Base-by-base conservation (phyloP, 2,113 vertebrate genomes). In the Apus apus region DNA sequence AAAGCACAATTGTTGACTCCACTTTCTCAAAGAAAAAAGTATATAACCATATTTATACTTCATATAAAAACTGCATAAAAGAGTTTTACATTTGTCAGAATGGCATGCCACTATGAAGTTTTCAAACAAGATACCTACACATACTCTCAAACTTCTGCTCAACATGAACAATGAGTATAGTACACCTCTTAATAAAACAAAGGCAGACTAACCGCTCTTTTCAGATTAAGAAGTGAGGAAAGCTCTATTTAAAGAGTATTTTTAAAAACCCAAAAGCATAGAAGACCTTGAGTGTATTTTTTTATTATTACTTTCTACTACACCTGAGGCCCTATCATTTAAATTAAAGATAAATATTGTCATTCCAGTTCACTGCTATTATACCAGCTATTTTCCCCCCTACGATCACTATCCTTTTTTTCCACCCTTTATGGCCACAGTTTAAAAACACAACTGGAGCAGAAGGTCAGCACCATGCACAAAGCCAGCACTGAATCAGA, bases 401-500 rank as follows among this genome's bases (percentile, higher is more conserved):
- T 3, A 29, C 1, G 3, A 56, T 29, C 29, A 38, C 70, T 45
- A 32, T 36, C 77, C 11, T 70, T 96, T 96, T 95, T 76, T 51
- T 21, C 15, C n/a, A 25, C 62, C 38, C 87, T 96, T 97, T 91
- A 85, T 46, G 48, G 74, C 70, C 29, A 4, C 74, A 76, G 64
- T 80, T 81, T 93, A 95, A 97, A 98, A 98, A 97, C 72, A 94
- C 29, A 90, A 89, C 5, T 94, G 95, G 96, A n/a, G 10, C 45
- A 87, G 90, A 97, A 95, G 73, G 87, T 86, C 87, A 20, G 72
- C 11, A 8, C 85, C 5, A 1, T 40, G 92, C 81, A 98, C 97
- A 98, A 98, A 98, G 97, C 93, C 62, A 93, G 93, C 79, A 96
- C 95, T 97, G 93, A 97, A 86, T 85, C 20, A 25, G 89, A 85